phyloP scores from a whole-genome alignment of 1,140 invertebrate species.

The Penaeus chinensis region DNA sequence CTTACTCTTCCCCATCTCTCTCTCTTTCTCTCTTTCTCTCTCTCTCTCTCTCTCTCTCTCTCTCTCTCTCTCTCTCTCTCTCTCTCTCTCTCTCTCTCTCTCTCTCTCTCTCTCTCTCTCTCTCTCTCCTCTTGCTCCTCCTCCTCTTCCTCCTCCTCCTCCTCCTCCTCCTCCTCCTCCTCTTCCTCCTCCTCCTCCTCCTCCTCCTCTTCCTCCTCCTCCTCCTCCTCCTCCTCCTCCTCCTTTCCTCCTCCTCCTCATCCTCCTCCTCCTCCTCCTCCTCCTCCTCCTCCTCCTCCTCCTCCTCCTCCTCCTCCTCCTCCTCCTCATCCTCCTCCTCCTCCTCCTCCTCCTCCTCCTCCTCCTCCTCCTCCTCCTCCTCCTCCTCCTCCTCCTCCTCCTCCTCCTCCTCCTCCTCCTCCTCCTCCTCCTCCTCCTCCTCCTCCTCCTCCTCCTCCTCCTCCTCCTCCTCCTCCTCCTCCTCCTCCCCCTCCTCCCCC shows the following conservation, averaged over 20 bases:
- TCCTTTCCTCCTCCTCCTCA: background rate
- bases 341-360: background rate
- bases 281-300: background rate
- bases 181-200: background rate
- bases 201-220: background rate
- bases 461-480: no score
- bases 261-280: background rate
- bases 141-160: no score
- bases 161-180: no score
- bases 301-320: background rate
- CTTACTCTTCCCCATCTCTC: background rate
- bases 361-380: background rate
- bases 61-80: background rate
- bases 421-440: background rate
- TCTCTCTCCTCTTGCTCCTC: background rate
- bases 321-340: background rate
- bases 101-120: no score
- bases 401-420: background rate
- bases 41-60: background rate
- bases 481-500: no score
- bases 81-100: background rate
- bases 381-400: no score
- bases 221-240: background rate
- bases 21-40: background rate
- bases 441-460: background rate